These are phyloP conservation scores for Cephus sareptanus DNA, from an alignment of 2,888 invertebrate species.

Conservation along the genomic window DNA sequence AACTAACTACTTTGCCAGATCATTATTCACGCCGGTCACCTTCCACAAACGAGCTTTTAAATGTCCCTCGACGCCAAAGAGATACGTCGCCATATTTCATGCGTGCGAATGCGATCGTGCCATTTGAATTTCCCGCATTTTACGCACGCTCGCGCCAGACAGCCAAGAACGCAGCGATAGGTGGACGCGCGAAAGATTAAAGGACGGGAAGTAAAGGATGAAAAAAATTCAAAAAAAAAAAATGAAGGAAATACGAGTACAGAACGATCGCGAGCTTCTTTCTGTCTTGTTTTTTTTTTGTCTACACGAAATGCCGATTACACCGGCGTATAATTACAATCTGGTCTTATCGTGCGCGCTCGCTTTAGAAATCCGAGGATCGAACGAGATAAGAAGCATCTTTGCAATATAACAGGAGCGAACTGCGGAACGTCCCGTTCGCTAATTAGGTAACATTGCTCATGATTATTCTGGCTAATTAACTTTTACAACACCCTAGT, in stretches of 20 bases:
- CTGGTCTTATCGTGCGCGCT: not conserved
- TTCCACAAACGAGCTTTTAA: not conserved
- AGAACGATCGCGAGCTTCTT: no score
- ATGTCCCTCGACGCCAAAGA: not conserved
- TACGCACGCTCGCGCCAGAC: no score
- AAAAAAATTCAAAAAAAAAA: no score
- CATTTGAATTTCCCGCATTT: not conserved
- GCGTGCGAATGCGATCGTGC: not conserved
- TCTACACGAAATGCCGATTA: no score
- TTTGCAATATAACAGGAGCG: conserved; percentile 5
- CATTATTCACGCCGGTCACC: conserved; percentile 4
- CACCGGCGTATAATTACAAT: no score
- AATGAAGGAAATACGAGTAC: no score
- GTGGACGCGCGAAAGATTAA: no score
- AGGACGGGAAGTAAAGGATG: no score
- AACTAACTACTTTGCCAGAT: conserved; percentile 9
- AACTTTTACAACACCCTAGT: conserved; percentile 14
- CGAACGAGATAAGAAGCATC: not conserved
- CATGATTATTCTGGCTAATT: conserved; percentile 19
- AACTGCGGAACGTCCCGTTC: conserved; percentile 14
- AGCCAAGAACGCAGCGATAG: no score
- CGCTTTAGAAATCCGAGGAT: not conserved
- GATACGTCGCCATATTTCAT: not conserved
- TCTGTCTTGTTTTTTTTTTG: no score
- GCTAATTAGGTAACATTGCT: conserved; percentile 20